phyloP scores from a whole-genome alignment of 2,113 vertebrate species.

The Podarcis raffonei region DNA sequence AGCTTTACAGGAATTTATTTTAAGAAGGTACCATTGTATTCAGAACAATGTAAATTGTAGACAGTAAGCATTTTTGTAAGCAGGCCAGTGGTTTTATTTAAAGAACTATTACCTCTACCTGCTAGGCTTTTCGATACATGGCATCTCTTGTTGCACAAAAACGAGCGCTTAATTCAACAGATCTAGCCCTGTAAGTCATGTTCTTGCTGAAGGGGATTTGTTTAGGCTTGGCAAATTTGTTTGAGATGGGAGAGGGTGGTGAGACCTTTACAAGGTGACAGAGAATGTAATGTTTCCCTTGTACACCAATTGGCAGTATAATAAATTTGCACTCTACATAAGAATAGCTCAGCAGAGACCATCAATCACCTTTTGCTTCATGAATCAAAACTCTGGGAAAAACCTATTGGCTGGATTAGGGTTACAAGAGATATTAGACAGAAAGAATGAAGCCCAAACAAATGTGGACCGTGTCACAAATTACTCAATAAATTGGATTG shows the following conservation, averaged over 20 bases:
- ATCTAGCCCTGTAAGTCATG: neutral
- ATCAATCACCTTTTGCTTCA: neutral
- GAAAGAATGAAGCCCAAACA: neutral
- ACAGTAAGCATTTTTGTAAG: slow-evolving; percentile 5
- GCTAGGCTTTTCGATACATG: slow-evolving; percentile 6
- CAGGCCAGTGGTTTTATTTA: slow-evolving; percentile 15
- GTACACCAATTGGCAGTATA: slow-evolving; percentile 18
- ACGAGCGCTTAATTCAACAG: neutral
- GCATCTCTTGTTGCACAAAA: neutral
- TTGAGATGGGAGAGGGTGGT: neutral
- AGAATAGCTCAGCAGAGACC: neutral
- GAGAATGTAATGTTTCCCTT: neutral
- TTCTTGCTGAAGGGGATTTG: neutral
- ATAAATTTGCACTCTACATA: slow-evolving; percentile 24
- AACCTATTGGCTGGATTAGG: neutral
- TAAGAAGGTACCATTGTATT: slow-evolving; percentile 10
- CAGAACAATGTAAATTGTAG: slow-evolving; percentile 9
- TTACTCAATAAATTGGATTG: neutral
- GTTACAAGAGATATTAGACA: neutral
- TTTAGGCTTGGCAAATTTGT: slow-evolving; percentile 22
- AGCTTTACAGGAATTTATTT: neutral
- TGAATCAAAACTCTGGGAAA: slow-evolving; percentile 13
- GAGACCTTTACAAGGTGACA: slow-evolving; percentile 3
- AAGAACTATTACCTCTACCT: neutral
- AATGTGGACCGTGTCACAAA: neutral